Evolutionary conservation across 2,888 invertebrate species (phyloP).

Genomic region (Leptinotarsa haldemani): DNA sequence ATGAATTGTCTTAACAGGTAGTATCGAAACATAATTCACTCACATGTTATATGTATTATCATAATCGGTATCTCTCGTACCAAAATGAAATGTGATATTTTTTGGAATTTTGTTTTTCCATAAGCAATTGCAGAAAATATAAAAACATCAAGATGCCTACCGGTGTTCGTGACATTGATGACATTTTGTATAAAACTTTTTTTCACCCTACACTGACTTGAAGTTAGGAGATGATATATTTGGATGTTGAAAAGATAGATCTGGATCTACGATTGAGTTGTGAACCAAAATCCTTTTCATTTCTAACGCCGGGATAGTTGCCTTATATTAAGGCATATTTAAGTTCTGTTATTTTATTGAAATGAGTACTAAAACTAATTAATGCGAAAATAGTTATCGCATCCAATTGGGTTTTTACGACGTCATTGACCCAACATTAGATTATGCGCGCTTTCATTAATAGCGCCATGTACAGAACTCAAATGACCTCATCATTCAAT

Average conservation of each 20-base stretch:
- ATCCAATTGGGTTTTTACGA: conserved; percentile 1
- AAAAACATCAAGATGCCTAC: too few species aligned
- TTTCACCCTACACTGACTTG: too few species aligned
- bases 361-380: background rate
- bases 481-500: conserved; percentile 5
- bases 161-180: too few species aligned
- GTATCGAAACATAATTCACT: too few species aligned
- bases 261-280: background rate
- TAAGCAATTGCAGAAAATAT: too few species aligned
- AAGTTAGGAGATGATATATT: too few species aligned
- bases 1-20: too few species aligned
- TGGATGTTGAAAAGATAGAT: background rate
- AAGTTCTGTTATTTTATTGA: background rate
- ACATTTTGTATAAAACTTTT: too few species aligned
- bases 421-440: background rate
- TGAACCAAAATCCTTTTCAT: background rate
- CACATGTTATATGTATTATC: too few species aligned
- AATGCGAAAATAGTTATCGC: background rate
- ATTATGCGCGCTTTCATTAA: conserved; percentile 4
- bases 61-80: too few species aligned
- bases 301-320: background rate
- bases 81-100: too few species aligned
- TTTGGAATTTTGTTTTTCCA: too few species aligned
- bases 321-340: background rate
- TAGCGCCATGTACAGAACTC: background rate